Conservation (phyloP, 2,888 invertebrate species). For the Lottia gigantea region DNA sequence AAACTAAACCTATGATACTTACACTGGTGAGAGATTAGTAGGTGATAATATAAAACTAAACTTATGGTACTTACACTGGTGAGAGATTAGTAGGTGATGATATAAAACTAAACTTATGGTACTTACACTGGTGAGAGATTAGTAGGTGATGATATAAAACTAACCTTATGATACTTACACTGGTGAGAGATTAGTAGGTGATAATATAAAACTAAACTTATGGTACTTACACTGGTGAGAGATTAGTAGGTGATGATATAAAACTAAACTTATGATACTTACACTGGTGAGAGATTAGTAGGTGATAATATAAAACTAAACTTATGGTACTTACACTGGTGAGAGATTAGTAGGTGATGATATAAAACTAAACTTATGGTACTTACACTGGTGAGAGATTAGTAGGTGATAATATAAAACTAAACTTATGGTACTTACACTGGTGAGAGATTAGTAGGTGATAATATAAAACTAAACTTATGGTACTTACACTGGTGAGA, state of each 20-base stretch:
- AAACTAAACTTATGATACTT: slow-evolving; percentile 32
- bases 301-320: slow-evolving; percentile 23
- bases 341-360: slow-evolving; percentile 18
- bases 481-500: slow-evolving; percentile 21
- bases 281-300: slow-evolving; percentile 19
- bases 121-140: slow-evolving; percentile 19
- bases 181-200: slow-evolving; percentile 20
- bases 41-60: slow-evolving; percentile 23
- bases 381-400: slow-evolving; percentile 19
- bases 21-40: slow-evolving; percentile 19
- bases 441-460: slow-evolving; percentile 20
- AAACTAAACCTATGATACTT: slow-evolving; percentile 32
- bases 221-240: slow-evolving; percentile 21
- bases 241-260: slow-evolving; percentile 13
- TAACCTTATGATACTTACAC: slow-evolving; percentile 16
- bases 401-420: slow-evolving; percentile 12
- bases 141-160: slow-evolving; percentile 12
- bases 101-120: slow-evolving; percentile 32
- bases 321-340: slow-evolving; percentile 27
- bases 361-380: slow-evolving; percentile 32
- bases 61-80: slow-evolving; percentile 27
- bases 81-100: slow-evolving; percentile 18
- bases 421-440: slow-evolving; percentile 33
- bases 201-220: slow-evolving; percentile 29
- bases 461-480: slow-evolving; percentile 29